Percentiles rank a stretch among this genome's conserved stretches.
Conservation (phyloP, 2,113 vertebrate species). For the Microtus richardsoni region DNA sequence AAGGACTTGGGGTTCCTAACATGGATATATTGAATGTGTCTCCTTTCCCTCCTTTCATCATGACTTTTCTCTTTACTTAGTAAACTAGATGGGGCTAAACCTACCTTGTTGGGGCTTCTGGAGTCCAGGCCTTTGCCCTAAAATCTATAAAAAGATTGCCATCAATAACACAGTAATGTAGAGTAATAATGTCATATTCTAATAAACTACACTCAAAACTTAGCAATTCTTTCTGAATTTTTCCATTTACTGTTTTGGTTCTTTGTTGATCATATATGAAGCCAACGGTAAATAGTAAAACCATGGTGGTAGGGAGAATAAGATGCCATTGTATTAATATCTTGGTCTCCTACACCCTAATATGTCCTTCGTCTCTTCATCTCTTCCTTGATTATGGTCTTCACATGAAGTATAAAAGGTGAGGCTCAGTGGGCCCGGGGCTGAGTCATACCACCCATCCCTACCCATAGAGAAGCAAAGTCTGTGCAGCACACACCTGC, state of each 20-base stretch:
- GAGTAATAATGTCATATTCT: neutral
- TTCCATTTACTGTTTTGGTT: neutral
- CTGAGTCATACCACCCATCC: neutral
- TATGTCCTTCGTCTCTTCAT: neutral
- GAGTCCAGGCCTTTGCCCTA: neutral
- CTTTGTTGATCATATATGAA: neutral
- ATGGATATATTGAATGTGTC: neutral
- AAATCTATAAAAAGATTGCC: neutral
- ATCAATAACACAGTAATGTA: neutral
- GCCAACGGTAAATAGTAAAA: neutral
- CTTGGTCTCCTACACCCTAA: neutral
- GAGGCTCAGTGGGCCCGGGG: neutral
- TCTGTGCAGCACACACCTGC: neutral
- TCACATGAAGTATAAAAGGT: neutral
- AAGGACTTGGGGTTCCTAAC: neutral
- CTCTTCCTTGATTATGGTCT: neutral
- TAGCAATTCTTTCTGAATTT: neutral
- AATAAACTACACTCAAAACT: neutral
- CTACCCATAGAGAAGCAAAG: neutral
- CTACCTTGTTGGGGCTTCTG: too few species aligned
- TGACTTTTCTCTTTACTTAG: neutral
- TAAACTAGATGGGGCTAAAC: neutral
- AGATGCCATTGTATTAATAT: too few species aligned
- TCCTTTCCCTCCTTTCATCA: neutral
- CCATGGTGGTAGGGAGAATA: neutral